Evolutionary conservation across 1,140 invertebrate species (phyloP).

Genomic region (Tetragonula clypearis): DNA sequence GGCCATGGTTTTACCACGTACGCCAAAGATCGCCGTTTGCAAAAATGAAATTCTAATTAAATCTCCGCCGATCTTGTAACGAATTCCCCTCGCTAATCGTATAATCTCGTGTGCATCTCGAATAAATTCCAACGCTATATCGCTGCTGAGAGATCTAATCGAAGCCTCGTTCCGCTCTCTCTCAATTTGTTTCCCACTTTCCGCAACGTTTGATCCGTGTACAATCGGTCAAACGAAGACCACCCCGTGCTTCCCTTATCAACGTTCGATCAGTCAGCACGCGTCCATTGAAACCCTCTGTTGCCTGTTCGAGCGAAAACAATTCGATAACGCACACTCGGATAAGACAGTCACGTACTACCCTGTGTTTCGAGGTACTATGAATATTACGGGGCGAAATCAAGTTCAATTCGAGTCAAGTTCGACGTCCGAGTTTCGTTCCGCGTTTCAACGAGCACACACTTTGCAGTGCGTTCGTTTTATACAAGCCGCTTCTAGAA

Average conservation of each 20-base stretch:
- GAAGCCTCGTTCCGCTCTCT: background rate
- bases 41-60: conserved; percentile 10
- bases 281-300: background rate
- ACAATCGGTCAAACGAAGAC: conserved; percentile 4
- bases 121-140: background rate
- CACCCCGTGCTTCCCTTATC: background rate
- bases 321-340: conserved; percentile 37
- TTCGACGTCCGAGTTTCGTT: too few species aligned
- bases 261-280: background rate
- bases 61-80: background rate
- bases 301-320: conserved; percentile 21
- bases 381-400: too few species aligned
- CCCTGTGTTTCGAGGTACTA: too few species aligned
- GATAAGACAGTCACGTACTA: conserved; percentile 6
- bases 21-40: background rate
- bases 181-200: conserved; percentile 6
- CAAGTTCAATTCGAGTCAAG: too few species aligned
- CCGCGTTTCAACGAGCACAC: too few species aligned
- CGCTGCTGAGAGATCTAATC: background rate
- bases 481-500: too few species aligned
- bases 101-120: background rate
- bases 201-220: background rate
- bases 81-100: background rate
- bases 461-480: too few species aligned
- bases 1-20: background rate